These are phyloP conservation scores for Paramisgurnus dabryanus DNA, from an alignment of 2,113 vertebrate species.

Conservation along the genomic window DNA sequence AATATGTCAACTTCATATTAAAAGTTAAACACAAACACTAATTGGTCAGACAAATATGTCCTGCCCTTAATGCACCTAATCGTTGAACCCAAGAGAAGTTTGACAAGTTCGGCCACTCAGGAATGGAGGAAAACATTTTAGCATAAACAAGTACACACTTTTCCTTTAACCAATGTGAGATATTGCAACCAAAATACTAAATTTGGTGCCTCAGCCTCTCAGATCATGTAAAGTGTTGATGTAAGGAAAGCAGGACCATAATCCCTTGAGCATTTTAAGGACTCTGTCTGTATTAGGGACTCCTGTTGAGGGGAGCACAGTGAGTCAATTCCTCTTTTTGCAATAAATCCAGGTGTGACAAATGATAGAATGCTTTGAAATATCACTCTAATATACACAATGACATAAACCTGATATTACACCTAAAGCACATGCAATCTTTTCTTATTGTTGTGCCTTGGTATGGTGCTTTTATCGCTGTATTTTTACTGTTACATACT, in stretches of 20 bases:
- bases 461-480: constrained; percentile 46
- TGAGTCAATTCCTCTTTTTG: constrained; percentile 1
- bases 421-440: background rate
- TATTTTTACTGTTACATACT: constrained; percentile 44
- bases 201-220: background rate
- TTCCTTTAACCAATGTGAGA: background rate
- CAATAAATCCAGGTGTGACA: constrained; percentile 18
- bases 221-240: constrained; percentile 25
- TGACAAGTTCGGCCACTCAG: too few relatives aligned
- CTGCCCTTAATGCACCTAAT: too few relatives aligned
- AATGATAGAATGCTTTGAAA: background rate
- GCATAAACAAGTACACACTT: background rate
- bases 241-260: background rate
- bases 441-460: constrained; percentile 20
- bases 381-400: background rate
- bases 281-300: background rate
- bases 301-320: background rate
- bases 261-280: constrained; percentile 9
- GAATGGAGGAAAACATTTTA: background rate
- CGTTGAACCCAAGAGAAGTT: too few relatives aligned
- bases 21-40: too few relatives aligned
- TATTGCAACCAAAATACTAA: background rate
- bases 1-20: too few relatives aligned
- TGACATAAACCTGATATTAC: constrained; percentile 37
- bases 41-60: too few relatives aligned